phyloP scores from a whole-genome alignment of 2,797 vertebrate genomes.

The Gymnothorax reevesii region DNA sequence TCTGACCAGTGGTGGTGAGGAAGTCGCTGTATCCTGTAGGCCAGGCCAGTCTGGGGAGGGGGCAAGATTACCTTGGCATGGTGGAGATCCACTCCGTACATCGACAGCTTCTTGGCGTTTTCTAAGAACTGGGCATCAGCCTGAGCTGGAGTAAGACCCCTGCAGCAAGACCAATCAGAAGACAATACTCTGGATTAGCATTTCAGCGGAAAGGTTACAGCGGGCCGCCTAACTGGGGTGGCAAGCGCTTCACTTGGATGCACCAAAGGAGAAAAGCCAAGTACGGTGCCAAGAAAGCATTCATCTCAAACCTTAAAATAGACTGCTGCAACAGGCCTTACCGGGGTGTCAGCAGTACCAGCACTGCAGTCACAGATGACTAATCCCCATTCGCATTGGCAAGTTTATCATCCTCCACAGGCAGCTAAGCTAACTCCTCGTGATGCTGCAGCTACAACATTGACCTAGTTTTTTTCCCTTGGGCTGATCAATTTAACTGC shows the following conservation, averaged over 20 bases:
- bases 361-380: no score
- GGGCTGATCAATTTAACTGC: no score
- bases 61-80: slow-evolving; percentile 86
- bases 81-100: slow-evolving; percentile 98
- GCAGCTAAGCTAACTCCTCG: no score
- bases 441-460: no score
- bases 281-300: neutral
- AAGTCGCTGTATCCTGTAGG: neutral
- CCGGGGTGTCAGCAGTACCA: neutral
- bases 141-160: slow-evolving; percentile 94
- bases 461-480: no score
- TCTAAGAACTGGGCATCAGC: slow-evolving; percentile 94
- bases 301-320: neutral
- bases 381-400: no score
- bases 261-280: neutral
- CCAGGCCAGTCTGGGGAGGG: neutral
- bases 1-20: neutral
- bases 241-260: neutral
- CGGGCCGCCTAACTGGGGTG: neutral
- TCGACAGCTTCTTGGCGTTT: slow-evolving; percentile 96
- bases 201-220: neutral
- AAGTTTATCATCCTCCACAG: no score
- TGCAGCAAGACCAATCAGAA: slow-evolving; percentile 48
- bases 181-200: slow-evolving; percentile 3
- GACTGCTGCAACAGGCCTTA: neutral